Evolutionary conservation across 1,140 invertebrate species (phyloP).

Genomic region (Ptiloglossa arizonensis): DNA sequence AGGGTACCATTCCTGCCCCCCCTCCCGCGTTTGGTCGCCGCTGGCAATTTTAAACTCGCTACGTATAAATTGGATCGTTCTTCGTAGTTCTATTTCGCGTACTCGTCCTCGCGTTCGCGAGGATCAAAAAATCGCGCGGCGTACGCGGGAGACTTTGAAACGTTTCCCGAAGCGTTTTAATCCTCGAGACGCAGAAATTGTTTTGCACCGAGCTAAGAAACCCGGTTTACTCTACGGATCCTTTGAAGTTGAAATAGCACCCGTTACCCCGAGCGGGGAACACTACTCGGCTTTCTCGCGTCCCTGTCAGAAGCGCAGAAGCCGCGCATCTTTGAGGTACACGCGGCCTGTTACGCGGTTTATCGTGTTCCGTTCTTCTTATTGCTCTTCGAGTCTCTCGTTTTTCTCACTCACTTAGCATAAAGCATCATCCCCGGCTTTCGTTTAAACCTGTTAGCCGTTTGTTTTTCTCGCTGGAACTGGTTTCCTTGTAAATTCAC

Average conservation of each 20-base stretch:
- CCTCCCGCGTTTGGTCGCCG: too few species aligned
- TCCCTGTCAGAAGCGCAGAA: neutral
- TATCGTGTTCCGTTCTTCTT: conserved; percentile 14
- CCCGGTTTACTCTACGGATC: neutral
- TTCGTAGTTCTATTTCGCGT: neutral
- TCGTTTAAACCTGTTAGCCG: neutral
- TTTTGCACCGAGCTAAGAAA: conserved; percentile 10
- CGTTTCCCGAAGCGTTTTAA: conserved; percentile 20
- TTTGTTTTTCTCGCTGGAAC: neutral
- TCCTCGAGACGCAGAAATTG: conserved; percentile 7
- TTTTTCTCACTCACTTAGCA: neutral
- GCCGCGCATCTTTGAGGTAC: neutral
- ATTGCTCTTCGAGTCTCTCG: neutral
- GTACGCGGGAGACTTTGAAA: neutral
- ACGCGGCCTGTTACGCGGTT: neutral
- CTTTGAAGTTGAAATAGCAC: conserved; percentile 19
- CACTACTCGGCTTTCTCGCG: neutral
- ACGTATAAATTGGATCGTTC: neutral
- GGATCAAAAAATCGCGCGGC: neutral
- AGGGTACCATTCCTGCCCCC: too few species aligned
- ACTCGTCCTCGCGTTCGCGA: neutral
- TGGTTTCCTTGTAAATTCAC: neutral
- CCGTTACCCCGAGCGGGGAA: neutral
- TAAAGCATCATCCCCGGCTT: neutral
- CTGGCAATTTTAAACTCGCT: neutral